Conservation (phyloP, 2,888 invertebrate species). For the Platycnemis pennipes region DNA sequence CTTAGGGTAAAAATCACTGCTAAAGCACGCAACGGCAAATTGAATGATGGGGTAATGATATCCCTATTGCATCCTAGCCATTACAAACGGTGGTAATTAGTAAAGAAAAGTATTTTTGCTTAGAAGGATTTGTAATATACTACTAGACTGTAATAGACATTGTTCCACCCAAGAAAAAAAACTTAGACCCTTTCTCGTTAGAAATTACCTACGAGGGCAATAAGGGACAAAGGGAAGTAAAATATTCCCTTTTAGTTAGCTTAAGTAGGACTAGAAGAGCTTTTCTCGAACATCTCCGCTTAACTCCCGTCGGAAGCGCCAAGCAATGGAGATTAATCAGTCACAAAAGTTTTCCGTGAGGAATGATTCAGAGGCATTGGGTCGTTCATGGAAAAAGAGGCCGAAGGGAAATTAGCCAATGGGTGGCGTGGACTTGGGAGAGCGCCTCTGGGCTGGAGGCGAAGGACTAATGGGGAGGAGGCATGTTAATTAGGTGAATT, state of each 20-base stretch:
- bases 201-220: background rate
- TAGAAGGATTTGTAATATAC: no score
- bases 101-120: no score
- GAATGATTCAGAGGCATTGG: background rate
- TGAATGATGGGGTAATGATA: no score
- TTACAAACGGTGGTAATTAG: no score
- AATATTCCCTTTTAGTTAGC: background rate
- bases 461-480: background rate
- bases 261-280: background rate
- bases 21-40: no score
- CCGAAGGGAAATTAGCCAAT: background rate
- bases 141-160: no score
- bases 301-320: background rate
- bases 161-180: no score
- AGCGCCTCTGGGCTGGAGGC: background rate
- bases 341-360: background rate
- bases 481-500: background rate
- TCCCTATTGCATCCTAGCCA: no score
- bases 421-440: background rate
- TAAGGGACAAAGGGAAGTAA: background rate
- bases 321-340: slow-evolving; percentile 48
- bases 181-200: background rate
- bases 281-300: slow-evolving; percentile 4
- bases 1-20: no score
- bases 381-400: background rate